phyloP scores from a whole-genome alignment of 2,888 invertebrate species.

The Aplocera efformata region DNA sequence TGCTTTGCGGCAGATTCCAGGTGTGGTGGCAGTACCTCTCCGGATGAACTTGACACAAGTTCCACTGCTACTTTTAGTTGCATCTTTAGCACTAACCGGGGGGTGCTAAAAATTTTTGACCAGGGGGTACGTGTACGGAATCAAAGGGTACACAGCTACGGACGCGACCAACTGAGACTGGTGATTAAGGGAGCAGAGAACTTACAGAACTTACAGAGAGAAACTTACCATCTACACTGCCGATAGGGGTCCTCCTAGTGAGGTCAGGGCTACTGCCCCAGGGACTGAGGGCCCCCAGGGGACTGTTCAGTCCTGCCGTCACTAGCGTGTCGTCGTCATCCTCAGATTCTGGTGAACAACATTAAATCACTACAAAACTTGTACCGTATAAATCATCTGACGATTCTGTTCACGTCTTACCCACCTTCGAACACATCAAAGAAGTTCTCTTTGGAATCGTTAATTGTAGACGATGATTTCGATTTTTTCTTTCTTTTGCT shows the following conservation, averaged over 20 bases:
- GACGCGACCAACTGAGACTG: too few relatives aligned
- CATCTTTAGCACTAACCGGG: too few relatives aligned
- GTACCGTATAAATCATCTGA: constrained; percentile 1
- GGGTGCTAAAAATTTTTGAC: too few relatives aligned
- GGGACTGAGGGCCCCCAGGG: constrained; percentile 68
- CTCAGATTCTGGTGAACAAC: constrained; percentile 59
- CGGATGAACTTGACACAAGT: too few relatives aligned
- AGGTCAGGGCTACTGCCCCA: constrained; percentile 72
- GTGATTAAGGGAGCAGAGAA: too few relatives aligned
- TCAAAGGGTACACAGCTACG: too few relatives aligned
- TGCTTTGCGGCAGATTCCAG: too few relatives aligned
- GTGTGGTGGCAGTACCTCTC: too few relatives aligned
- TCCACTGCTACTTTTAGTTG: too few relatives aligned
- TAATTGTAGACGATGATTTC: constrained; percentile 50
- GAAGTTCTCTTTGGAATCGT: constrained; percentile 69
- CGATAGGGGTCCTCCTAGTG: constrained; percentile 54
- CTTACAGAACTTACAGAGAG: too few relatives aligned
- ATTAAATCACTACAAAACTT: constrained; percentile 4
- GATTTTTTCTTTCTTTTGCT: constrained; percentile 66
- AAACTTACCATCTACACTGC: constrained; percentile 45
- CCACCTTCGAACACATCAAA: constrained; percentile 71
- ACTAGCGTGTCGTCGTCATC: constrained; percentile 72
- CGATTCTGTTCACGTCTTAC: too few relatives aligned
- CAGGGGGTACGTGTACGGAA: too few relatives aligned
- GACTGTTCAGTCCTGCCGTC: constrained; percentile 64